Evolutionary conservation across 2,113 vertebrate species (phyloP), one percentile per base, ranked within the genome.

Genomic region (Mesitornis unicolor): DNA sequence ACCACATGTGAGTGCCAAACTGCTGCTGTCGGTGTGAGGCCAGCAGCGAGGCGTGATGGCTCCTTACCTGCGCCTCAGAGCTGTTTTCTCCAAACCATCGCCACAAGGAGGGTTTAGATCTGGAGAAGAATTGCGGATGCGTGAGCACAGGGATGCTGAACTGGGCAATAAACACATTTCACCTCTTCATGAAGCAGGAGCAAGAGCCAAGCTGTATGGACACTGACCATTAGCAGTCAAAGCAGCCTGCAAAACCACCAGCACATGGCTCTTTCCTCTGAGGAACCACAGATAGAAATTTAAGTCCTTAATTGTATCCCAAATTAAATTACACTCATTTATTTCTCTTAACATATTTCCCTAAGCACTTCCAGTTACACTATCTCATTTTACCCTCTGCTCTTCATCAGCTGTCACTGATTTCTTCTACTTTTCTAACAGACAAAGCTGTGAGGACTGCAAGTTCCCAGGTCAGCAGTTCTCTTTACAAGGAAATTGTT

Each of bases 1-100:
- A n/a, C n/a, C n/a, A n/a, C n/a, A 3, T 4, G 1, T 2, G 9
- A 12, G 21, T 1, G 53, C 21, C 16, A 4, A 16, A 6, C 26
- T 2, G 51, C 28, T 18, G 51, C 1, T 4, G 1, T 6, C 11
- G 31, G 17, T 0, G 2, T 0, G 43, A 9, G 38, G 33, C 1
- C 19, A 0, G 57, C 1, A 3, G n/a, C 11, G 28, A 8, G 7
- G 40, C 8, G 5, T 1, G 16, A 2, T 1, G 65, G 35, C 50
- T 29, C 57, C 9, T 22, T 3, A 1, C 20, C n/a, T 4, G 48
- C 28, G 38, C 7, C 16, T 4, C 4, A 6, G 36, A 17, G 38
- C 22, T 1, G 3, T 11, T 13, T 9, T 29, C 36, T 5, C 17
- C 63, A 12, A 0, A 1, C 2, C 29, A 1, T 2, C 64, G 3